Evolutionary conservation across 1,140 invertebrate species (phyloP).

Genomic region (Drosophila ananassae): DNA sequence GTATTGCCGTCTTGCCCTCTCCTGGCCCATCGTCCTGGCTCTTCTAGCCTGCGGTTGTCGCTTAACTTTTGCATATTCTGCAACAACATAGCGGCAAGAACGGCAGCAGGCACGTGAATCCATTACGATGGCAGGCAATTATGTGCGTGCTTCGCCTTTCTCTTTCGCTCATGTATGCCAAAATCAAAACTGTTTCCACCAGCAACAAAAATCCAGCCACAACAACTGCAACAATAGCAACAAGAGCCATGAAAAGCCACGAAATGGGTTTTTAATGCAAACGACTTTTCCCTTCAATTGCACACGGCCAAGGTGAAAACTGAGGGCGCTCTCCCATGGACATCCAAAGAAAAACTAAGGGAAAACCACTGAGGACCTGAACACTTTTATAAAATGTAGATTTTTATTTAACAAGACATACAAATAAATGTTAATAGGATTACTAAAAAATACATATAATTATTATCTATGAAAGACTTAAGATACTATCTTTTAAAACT

Average conservation of each 20-base stretch:
- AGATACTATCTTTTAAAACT: no score
- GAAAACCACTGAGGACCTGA: neutral
- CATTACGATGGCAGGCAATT: constrained; percentile 77
- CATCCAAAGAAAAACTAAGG: neutral
- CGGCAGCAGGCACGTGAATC: constrained; percentile 64
- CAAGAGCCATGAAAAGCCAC: constrained; percentile 57
- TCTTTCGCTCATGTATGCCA: constrained; percentile 26
- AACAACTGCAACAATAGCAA: constrained; percentile 17
- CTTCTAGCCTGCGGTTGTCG: constrained; percentile 28
- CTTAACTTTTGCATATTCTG: constrained; percentile 57
- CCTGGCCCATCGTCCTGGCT: constrained; percentile 19
- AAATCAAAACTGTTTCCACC: constrained; percentile 59
- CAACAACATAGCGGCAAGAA: constrained; percentile 12
- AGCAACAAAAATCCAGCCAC: constrained; percentile 30
- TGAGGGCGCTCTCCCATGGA: constrained; percentile 35
- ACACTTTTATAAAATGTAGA: neutral
- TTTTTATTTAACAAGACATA: no score
- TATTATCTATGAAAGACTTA: no score
- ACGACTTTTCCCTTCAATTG: constrained; percentile 62
- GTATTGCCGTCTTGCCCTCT: neutral
- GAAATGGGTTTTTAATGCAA: constrained; percentile 78
- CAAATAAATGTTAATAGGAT: neutral
- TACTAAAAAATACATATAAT: no score
- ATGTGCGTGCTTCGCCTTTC: constrained; percentile 64
- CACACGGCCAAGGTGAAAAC: constrained; percentile 73